Evolutionary conservation across 2,113 vertebrate species (phyloP), one percentile per base, ranked within the genome.

Genomic region (Mustela lutreola): DNA sequence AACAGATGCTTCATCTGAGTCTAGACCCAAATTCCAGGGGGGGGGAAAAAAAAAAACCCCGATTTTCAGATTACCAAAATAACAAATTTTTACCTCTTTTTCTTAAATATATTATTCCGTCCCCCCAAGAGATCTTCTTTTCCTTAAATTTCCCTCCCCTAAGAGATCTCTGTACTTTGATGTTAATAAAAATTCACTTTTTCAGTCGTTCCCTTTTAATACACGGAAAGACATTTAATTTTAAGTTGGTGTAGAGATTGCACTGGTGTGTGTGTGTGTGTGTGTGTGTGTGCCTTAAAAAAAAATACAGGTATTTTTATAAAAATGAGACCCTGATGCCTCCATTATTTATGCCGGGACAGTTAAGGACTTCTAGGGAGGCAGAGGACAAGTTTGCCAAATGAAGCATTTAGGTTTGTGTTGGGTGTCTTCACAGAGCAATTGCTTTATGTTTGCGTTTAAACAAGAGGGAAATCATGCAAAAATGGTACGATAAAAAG

Each of bases 401-500:
- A 78, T 33, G 79, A 89, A 92, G 24, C n/a, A 67, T 78, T 71
- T 65, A 80, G 45, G 24, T 75, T 94, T 73, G 28, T 45, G 76
- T 26, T 88, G 88, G 58, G 56, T 84, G 50, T 96, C 83, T 94
- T 96, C n/a, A 89, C 42, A 70, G 83, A 95, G 36, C 78, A 82
- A 45, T 80, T 94, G 82, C 63, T 97, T 7, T 42, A 82, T 70
- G 42, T 93, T 95, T 97, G 75, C 91, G 24, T 96, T 91, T 95
- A 89, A 97, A 89, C 50, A 70, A 63, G 75, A 94, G 26, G 50
- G 76, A 94, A 91, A 96, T 56, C 12, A 4, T 58, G 50, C 39
- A 16, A 81, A 94, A 73, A 58, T 71, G 56, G 71, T 71, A 94
- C 12, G n/a, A 70, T 79, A 48, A 73, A 85, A 62, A 48, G 88